Percentiles rank a stretch among this genome's conserved stretches.
phyloP scores from a whole-genome alignment of 2,888 invertebrate genomes.

The Lysandra bellargus region DNA sequence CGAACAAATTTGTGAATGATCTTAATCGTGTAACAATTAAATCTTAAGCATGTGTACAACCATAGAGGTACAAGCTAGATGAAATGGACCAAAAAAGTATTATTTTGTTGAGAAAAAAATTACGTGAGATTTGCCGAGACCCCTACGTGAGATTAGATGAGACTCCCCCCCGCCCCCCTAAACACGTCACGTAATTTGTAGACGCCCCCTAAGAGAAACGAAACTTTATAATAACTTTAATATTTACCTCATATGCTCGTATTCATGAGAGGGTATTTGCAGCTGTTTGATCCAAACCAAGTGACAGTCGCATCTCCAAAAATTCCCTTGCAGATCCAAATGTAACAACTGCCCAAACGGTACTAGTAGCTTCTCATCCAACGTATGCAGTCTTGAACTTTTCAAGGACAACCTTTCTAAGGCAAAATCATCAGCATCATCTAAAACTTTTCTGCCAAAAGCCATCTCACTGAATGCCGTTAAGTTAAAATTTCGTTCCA shows the following conservation, averaged over 20 bases:
- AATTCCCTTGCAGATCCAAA: slow-evolving; percentile 81
- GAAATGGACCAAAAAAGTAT: too few relatives aligned
- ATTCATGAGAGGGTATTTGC: slow-evolving; percentile 63
- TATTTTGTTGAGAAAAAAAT: too few relatives aligned
- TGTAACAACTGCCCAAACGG: slow-evolving; percentile 70
- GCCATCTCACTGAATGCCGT: slow-evolving; percentile 68
- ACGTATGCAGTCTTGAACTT: slow-evolving; percentile 64
- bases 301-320: slow-evolving; percentile 84
- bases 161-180: too few relatives aligned
- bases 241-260: slow-evolving; percentile 71
- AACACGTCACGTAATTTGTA: too few relatives aligned
- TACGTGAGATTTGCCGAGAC: too few relatives aligned
- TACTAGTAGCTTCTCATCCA: slow-evolving; percentile 60
- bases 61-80: too few relatives aligned
- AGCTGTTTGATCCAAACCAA: slow-evolving; percentile 74
- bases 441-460: slow-evolving; percentile 63
- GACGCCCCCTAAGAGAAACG: too few relatives aligned
- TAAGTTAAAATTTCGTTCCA: slow-evolving; percentile 79
- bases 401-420: slow-evolving; percentile 70
- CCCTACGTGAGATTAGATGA: too few relatives aligned
- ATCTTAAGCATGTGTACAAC: too few relatives aligned
- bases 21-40: too few relatives aligned
- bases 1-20: too few relatives aligned
- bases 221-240: background rate
- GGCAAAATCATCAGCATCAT: slow-evolving; percentile 65